A percentile compares a stretch with the other conserved stretches of the same genome.
phyloP scores from a whole-genome alignment of 2,888 invertebrate species.

The Amorpha juglandis region DNA sequence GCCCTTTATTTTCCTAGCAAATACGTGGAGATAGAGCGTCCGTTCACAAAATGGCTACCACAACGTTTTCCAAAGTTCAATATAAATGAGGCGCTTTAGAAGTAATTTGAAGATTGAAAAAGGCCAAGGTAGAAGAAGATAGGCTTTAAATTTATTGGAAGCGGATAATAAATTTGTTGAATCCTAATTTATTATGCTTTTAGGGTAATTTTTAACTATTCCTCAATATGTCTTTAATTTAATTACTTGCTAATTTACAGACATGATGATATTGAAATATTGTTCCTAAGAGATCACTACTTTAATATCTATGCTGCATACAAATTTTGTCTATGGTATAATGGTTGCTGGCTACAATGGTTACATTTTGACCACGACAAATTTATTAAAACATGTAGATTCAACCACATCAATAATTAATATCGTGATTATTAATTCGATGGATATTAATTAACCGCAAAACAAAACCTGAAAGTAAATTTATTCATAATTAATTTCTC shows the following conservation, averaged over 20 bases:
- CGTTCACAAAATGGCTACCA: neutral
- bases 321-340: too few relatives aligned
- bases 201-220: too few relatives aligned
- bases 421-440: slow-evolving; percentile 4
- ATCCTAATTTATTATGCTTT: neutral
- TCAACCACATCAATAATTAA: slow-evolving; percentile 4
- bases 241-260: too few relatives aligned
- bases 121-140: neutral
- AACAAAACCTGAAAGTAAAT: slow-evolving; percentile 22
- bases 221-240: too few relatives aligned
- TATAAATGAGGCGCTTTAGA: neutral
- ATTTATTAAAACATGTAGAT: slow-evolving; percentile 1
- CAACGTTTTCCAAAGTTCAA: neutral
- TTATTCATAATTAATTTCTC: slow-evolving; percentile 12
- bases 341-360: too few relatives aligned
- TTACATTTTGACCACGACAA: neutral
- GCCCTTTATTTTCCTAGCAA: neutral
- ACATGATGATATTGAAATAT: too few relatives aligned
- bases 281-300: too few relatives aligned
- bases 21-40: neutral
- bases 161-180: neutral
- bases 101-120: neutral
- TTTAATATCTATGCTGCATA: too few relatives aligned
- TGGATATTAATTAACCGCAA: slow-evolving; percentile 15
- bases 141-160: neutral